phyloP scores from a whole-genome alignment of 2,888 invertebrate genomes.

The Lasioglossum figueresi region DNA sequence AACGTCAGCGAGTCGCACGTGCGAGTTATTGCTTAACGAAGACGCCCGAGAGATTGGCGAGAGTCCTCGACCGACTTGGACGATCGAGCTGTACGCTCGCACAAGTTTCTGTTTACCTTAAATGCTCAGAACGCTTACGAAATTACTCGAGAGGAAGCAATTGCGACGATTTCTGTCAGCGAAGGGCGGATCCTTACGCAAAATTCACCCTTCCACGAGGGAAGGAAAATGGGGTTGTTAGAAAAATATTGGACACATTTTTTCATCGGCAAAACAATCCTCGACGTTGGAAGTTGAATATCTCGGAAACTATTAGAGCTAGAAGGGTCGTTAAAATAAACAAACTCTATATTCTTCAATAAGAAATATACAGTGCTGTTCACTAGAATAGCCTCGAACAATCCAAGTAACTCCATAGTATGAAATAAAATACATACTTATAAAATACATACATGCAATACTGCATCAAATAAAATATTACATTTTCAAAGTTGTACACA shows the following conservation, averaged over 20 bases:
- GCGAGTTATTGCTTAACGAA: background rate
- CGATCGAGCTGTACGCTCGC: background rate
- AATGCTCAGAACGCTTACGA: background rate
- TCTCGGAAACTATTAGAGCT: background rate
- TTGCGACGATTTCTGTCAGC: background rate
- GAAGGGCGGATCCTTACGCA: background rate
- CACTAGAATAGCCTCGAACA: no score
- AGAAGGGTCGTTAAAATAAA: background rate
- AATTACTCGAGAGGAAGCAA: background rate
- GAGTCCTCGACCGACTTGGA: background rate
- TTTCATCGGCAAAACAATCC: background rate
- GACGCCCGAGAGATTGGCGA: background rate
- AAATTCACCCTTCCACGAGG: background rate
- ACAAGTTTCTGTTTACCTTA: background rate
- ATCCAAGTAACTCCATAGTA: no score
- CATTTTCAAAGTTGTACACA: no score
- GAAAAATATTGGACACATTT: no score
- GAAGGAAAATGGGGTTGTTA: background rate
- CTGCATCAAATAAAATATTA: no score
- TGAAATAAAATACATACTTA: no score
- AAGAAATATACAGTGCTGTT: no score
- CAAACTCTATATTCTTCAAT: background rate
- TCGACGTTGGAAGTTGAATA: background rate
- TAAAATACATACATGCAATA: no score
- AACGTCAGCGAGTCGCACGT: background rate